Conservation (phyloP, 1,140 invertebrate species). For the Rhysida immarginata region DNA sequence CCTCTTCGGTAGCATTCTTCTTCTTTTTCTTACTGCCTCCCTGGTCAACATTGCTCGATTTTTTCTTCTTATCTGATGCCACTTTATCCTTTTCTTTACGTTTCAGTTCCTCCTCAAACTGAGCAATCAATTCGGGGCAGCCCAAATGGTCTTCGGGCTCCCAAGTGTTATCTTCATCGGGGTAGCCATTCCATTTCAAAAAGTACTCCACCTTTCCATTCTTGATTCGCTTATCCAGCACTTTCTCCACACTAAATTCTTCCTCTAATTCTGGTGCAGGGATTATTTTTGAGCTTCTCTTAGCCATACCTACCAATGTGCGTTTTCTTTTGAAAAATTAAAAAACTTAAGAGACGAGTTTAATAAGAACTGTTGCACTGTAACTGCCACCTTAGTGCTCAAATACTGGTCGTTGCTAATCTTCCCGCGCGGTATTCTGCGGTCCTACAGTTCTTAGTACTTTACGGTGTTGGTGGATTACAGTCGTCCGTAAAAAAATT, state of each 20-base stretch:
- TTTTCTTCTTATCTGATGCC: conserved; percentile 11
- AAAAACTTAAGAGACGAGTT: no score
- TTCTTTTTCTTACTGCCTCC: conserved; percentile 8
- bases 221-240: conserved; percentile 33
- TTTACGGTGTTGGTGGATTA: no score
- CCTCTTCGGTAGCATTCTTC: conserved; percentile 13
- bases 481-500: no score
- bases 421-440: no score
- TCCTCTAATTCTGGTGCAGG: conserved; percentile 23
- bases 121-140: conserved; percentile 48
- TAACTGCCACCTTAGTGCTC: conserved; percentile 36
- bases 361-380: conserved; percentile 40
- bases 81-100: conserved; percentile 19
- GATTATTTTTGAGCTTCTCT: conserved; percentile 13
- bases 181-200: conserved; percentile 39
- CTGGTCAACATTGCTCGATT: conserved; percentile 11
- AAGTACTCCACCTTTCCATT: conserved; percentile 36
- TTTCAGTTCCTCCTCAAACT: conserved; percentile 41
- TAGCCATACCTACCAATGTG: conserved; percentile 12
- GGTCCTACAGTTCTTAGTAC: no score
- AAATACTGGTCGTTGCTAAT: no score
- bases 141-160: conserved; percentile 32
- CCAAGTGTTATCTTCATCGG: conserved; percentile 21
- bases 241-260: conserved; percentile 38
- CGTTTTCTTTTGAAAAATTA: no score